Conservation (phyloP, 2,888 invertebrate genomes). For the Pristionchus maxplancki region DNA sequence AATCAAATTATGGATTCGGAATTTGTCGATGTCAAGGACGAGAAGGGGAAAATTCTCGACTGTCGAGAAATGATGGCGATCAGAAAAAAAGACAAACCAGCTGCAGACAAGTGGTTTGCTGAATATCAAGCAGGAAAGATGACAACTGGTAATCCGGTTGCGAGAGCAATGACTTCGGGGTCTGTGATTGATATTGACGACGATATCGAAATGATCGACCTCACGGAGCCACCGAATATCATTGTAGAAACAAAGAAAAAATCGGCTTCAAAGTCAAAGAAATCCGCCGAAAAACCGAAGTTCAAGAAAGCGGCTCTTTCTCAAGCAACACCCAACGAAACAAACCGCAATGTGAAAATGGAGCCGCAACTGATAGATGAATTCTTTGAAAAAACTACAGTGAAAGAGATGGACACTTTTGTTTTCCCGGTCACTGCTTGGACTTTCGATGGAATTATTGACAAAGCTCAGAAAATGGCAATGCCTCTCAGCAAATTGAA, state of each 20-base stretch:
- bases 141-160: too few species aligned
- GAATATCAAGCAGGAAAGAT: neutral
- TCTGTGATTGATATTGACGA: neutral
- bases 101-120: conserved; percentile 33
- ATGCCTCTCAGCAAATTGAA: neutral
- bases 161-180: neutral
- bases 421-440: conserved; percentile 8
- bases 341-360: neutral
- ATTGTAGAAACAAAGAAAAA: neutral
- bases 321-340: too few species aligned
- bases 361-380: neutral
- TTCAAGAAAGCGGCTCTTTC: too few species aligned
- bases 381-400: neutral
- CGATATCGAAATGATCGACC: neutral
- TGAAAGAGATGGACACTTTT: neutral
- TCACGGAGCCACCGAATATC: neutral
- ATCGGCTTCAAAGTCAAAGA: neutral
- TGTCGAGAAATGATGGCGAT: neutral
- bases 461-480: neutral
- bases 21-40: neutral
- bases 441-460: neutral
- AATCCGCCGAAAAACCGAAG: neutral
- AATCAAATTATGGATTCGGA: neutral
- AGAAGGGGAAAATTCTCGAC: neutral
- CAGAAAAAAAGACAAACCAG: neutral